Conservation (phyloP, 2,797 vertebrate genomes). For the Pseudomugil gertrudae region DNA sequence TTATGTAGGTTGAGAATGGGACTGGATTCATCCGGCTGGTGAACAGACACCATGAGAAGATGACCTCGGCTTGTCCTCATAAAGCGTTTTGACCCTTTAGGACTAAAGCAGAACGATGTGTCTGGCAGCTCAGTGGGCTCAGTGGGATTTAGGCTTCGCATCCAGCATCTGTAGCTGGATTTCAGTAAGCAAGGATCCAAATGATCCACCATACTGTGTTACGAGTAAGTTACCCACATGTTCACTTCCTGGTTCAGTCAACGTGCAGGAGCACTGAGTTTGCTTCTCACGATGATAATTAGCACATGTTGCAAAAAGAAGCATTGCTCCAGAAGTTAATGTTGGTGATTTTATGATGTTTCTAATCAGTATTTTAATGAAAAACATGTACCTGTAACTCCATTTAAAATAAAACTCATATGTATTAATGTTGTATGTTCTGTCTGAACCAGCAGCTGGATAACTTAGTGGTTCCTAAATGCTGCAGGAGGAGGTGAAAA, state of each 20-base stretch:
- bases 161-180: background rate
- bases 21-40: background rate
- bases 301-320: too few species aligned
- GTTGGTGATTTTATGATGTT: too few species aligned
- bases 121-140: too few species aligned
- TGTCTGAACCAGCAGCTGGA: background rate
- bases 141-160: too few species aligned
- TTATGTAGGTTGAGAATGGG: conserved; percentile 8
- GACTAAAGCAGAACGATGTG: conserved; percentile 60
- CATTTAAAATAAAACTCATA: background rate
- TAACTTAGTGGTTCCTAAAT: background rate
- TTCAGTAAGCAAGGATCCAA: background rate
- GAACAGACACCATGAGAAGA: background rate
- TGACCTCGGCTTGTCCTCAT: background rate
- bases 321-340: too few species aligned
- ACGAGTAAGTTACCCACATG: background rate
- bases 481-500: background rate
- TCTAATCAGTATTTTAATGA: background rate
- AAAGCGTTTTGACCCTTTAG: background rate
- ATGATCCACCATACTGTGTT: background rate
- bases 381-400: background rate
- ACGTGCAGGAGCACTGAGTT: background rate
- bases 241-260: background rate
- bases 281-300: too few species aligned
- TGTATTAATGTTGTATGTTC: background rate